Evolutionary conservation across 2,113 vertebrate species (phyloP).

Genomic region (Furnarius figulus): DNA sequence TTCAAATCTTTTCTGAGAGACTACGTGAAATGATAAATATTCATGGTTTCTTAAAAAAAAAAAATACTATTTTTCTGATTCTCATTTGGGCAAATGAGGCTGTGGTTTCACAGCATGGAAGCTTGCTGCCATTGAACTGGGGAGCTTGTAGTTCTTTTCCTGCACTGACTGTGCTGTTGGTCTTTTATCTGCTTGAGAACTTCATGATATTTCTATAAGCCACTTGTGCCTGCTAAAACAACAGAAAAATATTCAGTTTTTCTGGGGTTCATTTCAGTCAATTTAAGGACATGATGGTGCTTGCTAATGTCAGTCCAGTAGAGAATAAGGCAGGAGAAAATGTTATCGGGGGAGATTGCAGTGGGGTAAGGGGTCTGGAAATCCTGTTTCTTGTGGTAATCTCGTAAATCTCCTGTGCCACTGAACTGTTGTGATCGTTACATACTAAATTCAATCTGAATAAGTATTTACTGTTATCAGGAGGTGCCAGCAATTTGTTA

Average conservation of each 20-base stretch:
- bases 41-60: background rate
- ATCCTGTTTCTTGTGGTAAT: background rate
- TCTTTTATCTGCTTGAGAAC: background rate
- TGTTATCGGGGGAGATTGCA: background rate
- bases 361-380: background rate
- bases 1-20: background rate
- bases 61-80: background rate
- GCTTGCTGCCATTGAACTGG: background rate
- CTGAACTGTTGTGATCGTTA: background rate
- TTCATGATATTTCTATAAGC: background rate
- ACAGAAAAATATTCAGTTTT: background rate
- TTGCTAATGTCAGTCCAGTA: background rate
- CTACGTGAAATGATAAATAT: background rate
- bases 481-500: background rate
- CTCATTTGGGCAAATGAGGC: background rate
- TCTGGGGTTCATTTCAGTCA: background rate
- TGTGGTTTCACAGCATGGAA: background rate
- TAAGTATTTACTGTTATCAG: background rate
- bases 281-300: background rate
- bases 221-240: background rate
- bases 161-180: background rate
- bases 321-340: background rate
- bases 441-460: background rate
- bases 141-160: background rate
- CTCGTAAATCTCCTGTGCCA: background rate